Conservation (phyloP, 2,888 invertebrate species). For the Drosophila cognata region DNA sequence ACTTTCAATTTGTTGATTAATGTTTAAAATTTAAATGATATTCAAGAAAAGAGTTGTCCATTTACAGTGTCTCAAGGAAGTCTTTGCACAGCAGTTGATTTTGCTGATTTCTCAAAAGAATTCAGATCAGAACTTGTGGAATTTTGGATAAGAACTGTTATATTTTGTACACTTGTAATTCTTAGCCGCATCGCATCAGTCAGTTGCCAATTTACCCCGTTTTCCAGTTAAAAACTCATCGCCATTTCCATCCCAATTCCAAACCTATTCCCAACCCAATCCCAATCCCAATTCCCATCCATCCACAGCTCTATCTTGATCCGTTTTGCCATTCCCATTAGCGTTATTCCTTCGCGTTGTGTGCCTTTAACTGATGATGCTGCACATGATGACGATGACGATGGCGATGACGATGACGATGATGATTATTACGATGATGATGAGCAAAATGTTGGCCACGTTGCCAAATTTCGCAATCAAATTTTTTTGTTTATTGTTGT, state of each 20-base stretch:
- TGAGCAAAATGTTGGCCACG: constrained; percentile 46
- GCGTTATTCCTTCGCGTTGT: constrained; percentile 34
- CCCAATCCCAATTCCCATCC: neutral
- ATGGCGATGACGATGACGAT: constrained; percentile 24
- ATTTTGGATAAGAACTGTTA: neutral
- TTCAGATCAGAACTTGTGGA: neutral
- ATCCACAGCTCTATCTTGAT: constrained; percentile 2
- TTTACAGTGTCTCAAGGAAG: neutral
- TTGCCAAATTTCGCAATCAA: constrained; percentile 76
- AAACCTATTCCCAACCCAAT: neutral
- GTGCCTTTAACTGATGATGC: constrained; percentile 16
- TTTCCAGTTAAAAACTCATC: constrained; percentile 32
- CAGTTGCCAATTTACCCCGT: constrained; percentile 20
- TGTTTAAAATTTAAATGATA: no score
- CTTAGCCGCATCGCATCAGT: constrained; percentile 43
- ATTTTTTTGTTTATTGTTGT: constrained; percentile 64
- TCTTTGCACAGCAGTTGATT: neutral
- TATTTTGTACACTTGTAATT: neutral
- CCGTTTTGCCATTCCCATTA: constrained; percentile 36
- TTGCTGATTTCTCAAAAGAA: neutral
- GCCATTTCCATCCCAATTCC: constrained; percentile 5
- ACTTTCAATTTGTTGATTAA: no score
- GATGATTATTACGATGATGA: constrained; percentile 30
- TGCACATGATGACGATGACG: constrained; percentile 14
- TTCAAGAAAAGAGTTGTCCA: neutral